phyloP scores from a whole-genome alignment of 2,888 invertebrate genomes.

The Agrochola lychnidis region DNA sequence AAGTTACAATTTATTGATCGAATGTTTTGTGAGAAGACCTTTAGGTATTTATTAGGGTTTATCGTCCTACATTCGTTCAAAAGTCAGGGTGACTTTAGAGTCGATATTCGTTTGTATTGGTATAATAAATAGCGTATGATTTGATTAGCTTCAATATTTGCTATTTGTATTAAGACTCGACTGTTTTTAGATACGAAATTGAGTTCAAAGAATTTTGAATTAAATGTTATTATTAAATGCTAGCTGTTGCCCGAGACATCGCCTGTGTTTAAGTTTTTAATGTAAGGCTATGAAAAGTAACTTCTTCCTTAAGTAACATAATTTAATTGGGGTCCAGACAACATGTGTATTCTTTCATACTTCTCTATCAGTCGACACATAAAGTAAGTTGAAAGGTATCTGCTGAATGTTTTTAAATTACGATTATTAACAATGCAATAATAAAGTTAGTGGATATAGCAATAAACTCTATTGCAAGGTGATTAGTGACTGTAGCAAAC shows the following conservation, averaged over 20 bases:
- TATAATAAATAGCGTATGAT: slow-evolving; percentile 6
- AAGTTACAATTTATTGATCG: too few species aligned
- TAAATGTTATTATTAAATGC: neutral
- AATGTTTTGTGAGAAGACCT: too few species aligned
- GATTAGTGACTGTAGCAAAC: neutral
- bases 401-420: neutral
- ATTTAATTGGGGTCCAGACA: neutral
- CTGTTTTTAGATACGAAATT: neutral
- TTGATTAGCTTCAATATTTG: slow-evolving; percentile 25
- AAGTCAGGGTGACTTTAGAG: slow-evolving; percentile 15
- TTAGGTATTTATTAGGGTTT: too few species aligned
- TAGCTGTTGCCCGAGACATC: too few species aligned
- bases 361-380: neutral
- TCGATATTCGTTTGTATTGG: slow-evolving; percentile 8
- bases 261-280: neutral
- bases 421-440: slow-evolving; percentile 6
- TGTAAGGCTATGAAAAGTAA: neutral
- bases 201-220: neutral
- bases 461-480: neutral
- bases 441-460: slow-evolving; percentile 1
- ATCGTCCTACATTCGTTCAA: neutral
- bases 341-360: neutral
- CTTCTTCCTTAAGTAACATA: neutral
- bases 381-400: neutral
- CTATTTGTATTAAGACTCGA: slow-evolving; percentile 2